Base-by-base conservation (phyloP, 2,113 vertebrate species). In the Barnardius zonarius region DNA sequence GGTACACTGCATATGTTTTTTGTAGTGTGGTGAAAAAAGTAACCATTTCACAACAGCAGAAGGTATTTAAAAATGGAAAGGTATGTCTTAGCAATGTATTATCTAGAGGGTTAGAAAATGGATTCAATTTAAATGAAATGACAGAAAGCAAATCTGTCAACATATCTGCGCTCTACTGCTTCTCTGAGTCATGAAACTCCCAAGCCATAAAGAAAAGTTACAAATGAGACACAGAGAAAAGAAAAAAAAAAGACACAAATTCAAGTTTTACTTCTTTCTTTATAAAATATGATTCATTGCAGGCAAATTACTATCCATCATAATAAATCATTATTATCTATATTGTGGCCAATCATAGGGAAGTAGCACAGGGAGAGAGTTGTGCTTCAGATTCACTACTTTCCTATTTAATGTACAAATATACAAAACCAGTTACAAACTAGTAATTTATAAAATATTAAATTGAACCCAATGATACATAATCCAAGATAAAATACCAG, bases 81-180 rank as follows among this genome's bases (percentile, higher is more conserved):
- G 76, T 73, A 74, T 62, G 27, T 80, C 72, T 92, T 79, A 92
- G 74, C 87, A 93, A 68, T 33, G 22, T 88, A 94, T 96, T 97
- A 92, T 92, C 93, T 88, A 88, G 92, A 96, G 67, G 72, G 86
- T 85, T 94, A 85, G 90, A 96, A 97, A 97, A 97, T 89, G 48
- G 83, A 94, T 90, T 93, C 62, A 78, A 92, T 97, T 97, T 94
- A 87, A 97, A 95, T 84, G 43, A 96, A 97, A 97, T 95, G 74
- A 95, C 84, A 96, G 90, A 97, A 98, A 97, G 92, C 85, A 96
- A 95, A 95, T 91, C 95, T 88, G 92, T 95, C 90, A 95, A 92
- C 91, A 66, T 95, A 96, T 61, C 90, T 88, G 90, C 3, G 17
- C 54, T 97, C 61, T 94, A 83, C 80, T 94, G 78, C 55, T 95